Evolutionary conservation across 2,888 invertebrate genomes (phyloP).

Genomic region (Thymelicus acteon): DNA sequence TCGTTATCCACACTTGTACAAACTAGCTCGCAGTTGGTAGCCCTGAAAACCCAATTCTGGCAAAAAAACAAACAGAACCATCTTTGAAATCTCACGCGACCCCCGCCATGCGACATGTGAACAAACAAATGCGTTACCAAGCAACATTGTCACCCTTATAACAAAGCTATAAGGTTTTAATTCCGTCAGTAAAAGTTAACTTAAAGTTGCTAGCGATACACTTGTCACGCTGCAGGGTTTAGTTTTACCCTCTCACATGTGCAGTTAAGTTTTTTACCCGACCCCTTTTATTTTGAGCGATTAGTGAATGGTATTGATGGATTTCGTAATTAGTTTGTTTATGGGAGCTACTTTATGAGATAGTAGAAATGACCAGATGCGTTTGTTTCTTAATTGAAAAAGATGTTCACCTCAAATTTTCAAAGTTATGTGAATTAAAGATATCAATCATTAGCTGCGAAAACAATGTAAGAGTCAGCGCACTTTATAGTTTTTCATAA

Average conservation of each 20-base stretch:
- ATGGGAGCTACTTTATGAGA: too few relatives aligned
- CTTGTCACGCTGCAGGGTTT: constrained; percentile 69
- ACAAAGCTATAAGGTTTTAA: constrained; percentile 44
- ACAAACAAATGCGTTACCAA: constrained; percentile 61
- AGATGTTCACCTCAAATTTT: too few relatives aligned
- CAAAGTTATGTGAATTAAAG: too few relatives aligned
- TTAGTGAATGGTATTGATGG: constrained; percentile 59
- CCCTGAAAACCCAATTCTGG: constrained; percentile 46
- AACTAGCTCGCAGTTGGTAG: constrained; percentile 30
- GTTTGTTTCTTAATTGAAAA: too few relatives aligned
- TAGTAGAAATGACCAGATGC: too few relatives aligned
- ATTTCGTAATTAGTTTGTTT: constrained; percentile 41
- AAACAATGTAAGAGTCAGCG: too few relatives aligned
- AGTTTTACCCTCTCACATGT: constrained; percentile 72
- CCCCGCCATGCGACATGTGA: constrained; percentile 75
- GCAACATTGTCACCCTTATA: constrained; percentile 12
- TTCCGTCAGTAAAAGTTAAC: constrained; percentile 41
- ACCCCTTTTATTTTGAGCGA: constrained; percentile 66
- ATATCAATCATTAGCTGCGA: too few relatives aligned
- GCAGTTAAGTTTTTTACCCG: constrained; percentile 62
- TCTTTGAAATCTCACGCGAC: constrained; percentile 62
- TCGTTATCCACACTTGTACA: constrained; percentile 35
- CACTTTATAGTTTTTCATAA: too few relatives aligned
- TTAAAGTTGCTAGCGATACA: constrained; percentile 59
- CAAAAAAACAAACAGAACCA: constrained; percentile 52